Base-by-base conservation (phyloP, 1,140 invertebrate species). In the Drosophila serrata region DNA sequence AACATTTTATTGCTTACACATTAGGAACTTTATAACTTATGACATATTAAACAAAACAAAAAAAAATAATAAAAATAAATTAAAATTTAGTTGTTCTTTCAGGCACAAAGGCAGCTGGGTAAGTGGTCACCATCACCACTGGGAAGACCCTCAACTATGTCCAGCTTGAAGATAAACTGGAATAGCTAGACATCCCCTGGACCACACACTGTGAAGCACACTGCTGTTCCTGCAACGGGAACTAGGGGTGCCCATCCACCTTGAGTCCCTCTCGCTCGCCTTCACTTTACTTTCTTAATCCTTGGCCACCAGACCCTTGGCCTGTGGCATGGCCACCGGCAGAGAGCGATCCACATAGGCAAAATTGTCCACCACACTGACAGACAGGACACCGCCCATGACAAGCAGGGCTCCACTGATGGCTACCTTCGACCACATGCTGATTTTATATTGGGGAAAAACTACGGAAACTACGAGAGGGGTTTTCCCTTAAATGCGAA, bases 301-400 rank as follows among this genome's bases (percentile, higher is more conserved):
- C 76, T 78, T 67, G 22, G 40, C 39, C 31, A 27, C 58, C 19
- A 70, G 46, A 15, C 73, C 77, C 64, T 74, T 84, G n/a, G 59
- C 55, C 48, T 70, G 48, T 17, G 84, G 84, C 84, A 88, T 90
- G 45, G 84, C 84, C 77, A 69, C 65, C 1, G 65, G 80, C 77
- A 88, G 55, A 15, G 84, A 81, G 13, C 80, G 80, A 43, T 88
- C 84, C 85, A 84, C 81, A 55, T 88, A 88, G 43, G 84, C 84
- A 24, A 88, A 88, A 48, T 88, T 88, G 15, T 88, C 84, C 53
- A 81, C 85, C 5, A 90, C 84, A 27, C 84, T 88, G 27, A 24
- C 6, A 31, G 49, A 45, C 0, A 90, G 64, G 0, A 46, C 58
- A 15, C 85, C 84, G 12, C 84, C 84, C 84, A 88, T 88, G 19